phyloP scores from a whole-genome alignment of 2,797 vertebrate species.

The Falco rusticolus region DNA sequence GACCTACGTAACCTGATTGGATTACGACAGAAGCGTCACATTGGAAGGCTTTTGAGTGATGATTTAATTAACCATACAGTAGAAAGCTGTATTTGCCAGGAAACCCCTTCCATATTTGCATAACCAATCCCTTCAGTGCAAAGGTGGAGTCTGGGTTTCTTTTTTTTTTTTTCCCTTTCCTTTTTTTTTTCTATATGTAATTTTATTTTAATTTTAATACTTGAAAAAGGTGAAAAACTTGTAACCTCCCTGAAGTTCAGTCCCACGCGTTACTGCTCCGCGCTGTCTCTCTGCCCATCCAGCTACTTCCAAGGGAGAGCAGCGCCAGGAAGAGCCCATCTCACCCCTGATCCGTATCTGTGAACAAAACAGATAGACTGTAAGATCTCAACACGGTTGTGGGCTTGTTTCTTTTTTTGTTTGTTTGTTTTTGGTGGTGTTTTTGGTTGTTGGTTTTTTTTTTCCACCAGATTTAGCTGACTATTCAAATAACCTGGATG shows the following conservation, averaged over 20 bases:
- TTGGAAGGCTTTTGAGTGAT: slow-evolving; percentile 93
- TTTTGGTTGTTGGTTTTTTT: neutral
- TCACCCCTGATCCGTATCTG: slow-evolving; percentile 53
- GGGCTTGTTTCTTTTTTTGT: neutral
- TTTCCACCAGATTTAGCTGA: slow-evolving; percentile 31
- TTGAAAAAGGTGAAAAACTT: slow-evolving; percentile 73
- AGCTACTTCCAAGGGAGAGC: neutral
- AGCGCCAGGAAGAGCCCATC: slow-evolving; percentile 9
- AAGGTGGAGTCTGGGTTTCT: slow-evolving; percentile 83
- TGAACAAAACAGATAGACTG: slow-evolving; percentile 39
- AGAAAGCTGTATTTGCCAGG: slow-evolving; percentile 90
- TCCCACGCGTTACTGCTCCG: slow-evolving; percentile 47
- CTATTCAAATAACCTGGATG: slow-evolving; percentile 52
- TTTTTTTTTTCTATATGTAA: neutral
- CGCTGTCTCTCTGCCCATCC: slow-evolving; percentile 14
- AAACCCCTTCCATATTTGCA: slow-evolving; percentile 88
- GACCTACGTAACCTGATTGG: slow-evolving; percentile 86
- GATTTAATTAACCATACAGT: slow-evolving; percentile 98
- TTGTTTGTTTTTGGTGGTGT: neutral
- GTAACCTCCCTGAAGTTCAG: slow-evolving; percentile 68
- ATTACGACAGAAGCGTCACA: slow-evolving; percentile 87
- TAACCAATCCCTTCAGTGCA: slow-evolving; percentile 89
- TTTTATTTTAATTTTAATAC: slow-evolving; percentile 78
- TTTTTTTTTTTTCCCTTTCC: slow-evolving; percentile 14
- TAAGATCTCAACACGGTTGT: slow-evolving; percentile 33